Evolutionary conservation across 2,888 invertebrate genomes (phyloP).

Genomic region (Plebejus melissa): DNA sequence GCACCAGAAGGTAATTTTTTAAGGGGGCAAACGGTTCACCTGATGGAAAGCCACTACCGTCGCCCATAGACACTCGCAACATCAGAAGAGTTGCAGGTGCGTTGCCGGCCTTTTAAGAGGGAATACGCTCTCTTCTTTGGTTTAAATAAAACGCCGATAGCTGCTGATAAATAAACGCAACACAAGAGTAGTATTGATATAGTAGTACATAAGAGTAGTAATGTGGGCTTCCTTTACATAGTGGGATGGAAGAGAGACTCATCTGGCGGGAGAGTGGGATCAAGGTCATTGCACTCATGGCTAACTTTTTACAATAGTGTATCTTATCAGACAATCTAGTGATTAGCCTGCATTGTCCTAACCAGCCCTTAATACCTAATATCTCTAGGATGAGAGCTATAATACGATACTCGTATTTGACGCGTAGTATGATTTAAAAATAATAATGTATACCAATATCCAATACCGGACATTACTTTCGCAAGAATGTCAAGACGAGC

Average conservation of each 20-base stretch:
- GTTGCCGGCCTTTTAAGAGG: too few species aligned
- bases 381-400: neutral
- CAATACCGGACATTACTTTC: neutral
- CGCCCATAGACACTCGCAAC: too few species aligned
- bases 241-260: too few species aligned
- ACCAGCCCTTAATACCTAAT: neutral
- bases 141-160: too few species aligned
- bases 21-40: too few species aligned
- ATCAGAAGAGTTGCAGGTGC: too few species aligned
- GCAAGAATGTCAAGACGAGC: neutral
- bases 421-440: neutral
- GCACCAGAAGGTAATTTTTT: slow-evolving; percentile 76
- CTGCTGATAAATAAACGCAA: too few species aligned
- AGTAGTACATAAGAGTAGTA: too few species aligned
- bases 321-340: neutral
- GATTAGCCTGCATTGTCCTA: neutral
- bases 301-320: neutral
- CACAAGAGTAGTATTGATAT: too few species aligned
- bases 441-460: neutral
- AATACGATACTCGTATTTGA: neutral
- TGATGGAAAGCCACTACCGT: too few species aligned
- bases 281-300: neutral
- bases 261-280: neutral
- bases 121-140: too few species aligned
- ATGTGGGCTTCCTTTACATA: neutral